Evolutionary conservation across 2,797 vertebrate species (phyloP), one percentile per base, ranked within the genome.

Genomic region (Salmo trutta): DNA sequence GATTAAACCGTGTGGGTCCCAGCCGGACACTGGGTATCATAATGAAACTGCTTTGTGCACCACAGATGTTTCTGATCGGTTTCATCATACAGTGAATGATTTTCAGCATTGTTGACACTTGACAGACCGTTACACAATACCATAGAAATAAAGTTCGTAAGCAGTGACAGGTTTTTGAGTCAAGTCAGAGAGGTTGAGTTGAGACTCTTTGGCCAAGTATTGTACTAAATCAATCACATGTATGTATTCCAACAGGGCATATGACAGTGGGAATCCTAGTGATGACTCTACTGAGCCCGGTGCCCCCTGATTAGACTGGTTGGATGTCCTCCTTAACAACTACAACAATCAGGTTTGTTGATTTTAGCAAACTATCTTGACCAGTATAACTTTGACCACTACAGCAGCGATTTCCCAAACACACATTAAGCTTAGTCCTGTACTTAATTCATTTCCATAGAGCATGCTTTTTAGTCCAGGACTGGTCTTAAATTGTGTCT

Each of bases 241-340:
- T 59, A 59, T 77, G 10, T 79, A 78, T 77, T 76, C 76, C 66
- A 84, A 87, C 90, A 91, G 91, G 86, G 89, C 78, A 88, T 81
- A 82, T 78, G 81, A 31, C 17, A 31, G 71, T 54, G 71, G 89
- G 88, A 89, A 84, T 84, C 88, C 86, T 87, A 93, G 93, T 93
- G 93, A 94, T 94, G 93, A 94, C 91, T 91, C 90, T 88, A 91
- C 86, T 92, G 92, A 92, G 89, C 88, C 92, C 91, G 81, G 92
- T 93, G 86, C 91, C 92, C 91, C 93, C 93, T 86, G 92, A 93
- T 91, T 94, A 93, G 92, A 91, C 89, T 93, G 92, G 88, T 94
- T 94, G 93, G 93, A 94, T 94, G 93, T 93, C 91, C 93, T 90
- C 91, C 87, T 92, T 92, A 71, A 79, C 72, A 77, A 27, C 69